Evolutionary conservation across 2,113 vertebrate genomes (phyloP), one percentile per base, ranked within the genome.

Genomic region (Guaruba guarouba): DNA sequence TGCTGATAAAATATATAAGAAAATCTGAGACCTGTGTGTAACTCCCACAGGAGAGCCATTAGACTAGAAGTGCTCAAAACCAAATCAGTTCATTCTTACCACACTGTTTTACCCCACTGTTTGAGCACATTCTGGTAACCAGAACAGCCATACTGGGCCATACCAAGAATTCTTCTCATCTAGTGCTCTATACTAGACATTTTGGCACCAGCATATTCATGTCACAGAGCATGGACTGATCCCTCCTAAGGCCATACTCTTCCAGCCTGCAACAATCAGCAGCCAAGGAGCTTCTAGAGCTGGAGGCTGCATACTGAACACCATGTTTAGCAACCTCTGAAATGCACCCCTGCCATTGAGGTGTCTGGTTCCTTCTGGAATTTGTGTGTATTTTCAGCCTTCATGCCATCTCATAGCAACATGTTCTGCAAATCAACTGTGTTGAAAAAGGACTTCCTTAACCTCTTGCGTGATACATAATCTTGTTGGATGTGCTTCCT

Each of bases 391-490:
- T 91, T 96, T 96, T 96, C 92, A 89, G 92, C 69, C 84, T 84
- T 71, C 87, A 87, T 89, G 92, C 37, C 74, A 96, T 94, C 93
- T 94, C 48, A 0, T 94, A 96, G 96, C 93, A 96, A 95, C 90
- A 54, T 28, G 69, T 81, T 92, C 87, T 89, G 83, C 90, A 92
- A 94, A 94, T 86, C 77, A 89, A 29, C 55, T 46, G 61, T 82
- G 84, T 87, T 94, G 84, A 96, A 95, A 96, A 92, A 91, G 74
- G 51, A 78, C 66, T 96, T 95, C 93, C 93, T 92, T 86, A 41
- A 64, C 73, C 49, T 91, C 28, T 37, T n/a, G n/a, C 23, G 37
- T 63, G 86, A 94, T 63, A 92, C 88, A 82, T 86, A 89, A 91
- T 86, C 78, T 74, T 81, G 18, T 48, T 91, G 69, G 55, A 81